These are phyloP conservation scores for Oreotrochilus melanogaster DNA, from an alignment of 2,113 vertebrate genomes.

Conservation along the genomic window DNA sequence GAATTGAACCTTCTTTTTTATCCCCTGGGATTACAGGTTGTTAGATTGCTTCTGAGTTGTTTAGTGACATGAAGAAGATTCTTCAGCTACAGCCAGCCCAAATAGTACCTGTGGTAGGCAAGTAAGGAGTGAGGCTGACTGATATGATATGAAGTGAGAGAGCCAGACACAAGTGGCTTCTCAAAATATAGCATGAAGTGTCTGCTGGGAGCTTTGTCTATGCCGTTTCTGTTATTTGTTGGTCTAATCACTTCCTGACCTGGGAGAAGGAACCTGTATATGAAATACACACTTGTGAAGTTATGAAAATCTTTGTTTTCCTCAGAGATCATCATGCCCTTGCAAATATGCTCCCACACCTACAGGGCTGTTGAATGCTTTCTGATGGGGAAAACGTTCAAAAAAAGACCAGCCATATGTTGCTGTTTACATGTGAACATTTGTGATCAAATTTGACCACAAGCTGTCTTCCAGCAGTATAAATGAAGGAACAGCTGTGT, in stretches of 20 bases:
- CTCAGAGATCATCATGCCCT: neutral
- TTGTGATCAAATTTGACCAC: conserved; percentile 56
- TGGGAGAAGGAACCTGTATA: neutral
- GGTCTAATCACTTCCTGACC: neutral
- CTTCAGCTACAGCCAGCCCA: neutral
- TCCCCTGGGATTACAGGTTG: neutral
- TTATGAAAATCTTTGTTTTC: neutral
- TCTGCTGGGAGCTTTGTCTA: neutral
- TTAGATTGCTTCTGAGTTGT: neutral
- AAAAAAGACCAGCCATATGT: conserved; percentile 33
- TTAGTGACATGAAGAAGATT: neutral
- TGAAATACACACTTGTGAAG: neutral
- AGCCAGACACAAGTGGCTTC: neutral
- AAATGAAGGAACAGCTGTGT: conserved; percentile 71
- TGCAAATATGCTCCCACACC: neutral
- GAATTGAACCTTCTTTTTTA: accelerated
- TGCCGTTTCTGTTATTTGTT: neutral
- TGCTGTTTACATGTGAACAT: conserved; percentile 56
- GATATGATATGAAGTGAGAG: neutral
- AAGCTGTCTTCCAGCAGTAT: conserved; percentile 58
- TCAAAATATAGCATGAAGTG: neutral
- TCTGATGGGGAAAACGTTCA: neutral
- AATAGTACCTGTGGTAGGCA: neutral
- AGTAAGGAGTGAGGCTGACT: neutral
- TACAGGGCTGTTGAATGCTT: neutral